These are phyloP conservation scores for Lasaia peninsularis DNA, from an alignment of 1,140 invertebrate genomes.

Conservation along the genomic window DNA sequence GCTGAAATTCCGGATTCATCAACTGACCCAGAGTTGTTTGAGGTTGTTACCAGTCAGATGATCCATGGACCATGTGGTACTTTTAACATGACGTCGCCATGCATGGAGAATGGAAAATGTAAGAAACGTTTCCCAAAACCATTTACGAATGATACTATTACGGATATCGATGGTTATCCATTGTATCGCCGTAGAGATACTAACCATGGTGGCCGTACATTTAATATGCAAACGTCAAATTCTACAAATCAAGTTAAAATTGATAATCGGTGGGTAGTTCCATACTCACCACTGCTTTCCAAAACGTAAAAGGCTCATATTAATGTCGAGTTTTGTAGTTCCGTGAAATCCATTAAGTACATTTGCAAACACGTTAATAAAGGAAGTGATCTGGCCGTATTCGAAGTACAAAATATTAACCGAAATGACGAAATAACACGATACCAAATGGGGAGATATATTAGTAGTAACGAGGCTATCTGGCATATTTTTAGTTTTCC, in stretches of 20 bases:
- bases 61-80: conserved; percentile 21
- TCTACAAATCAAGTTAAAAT: too few species aligned
- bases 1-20: conserved; percentile 20
- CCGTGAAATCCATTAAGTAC: too few species aligned
- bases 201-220: too few species aligned
- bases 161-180: conserved; percentile 14
- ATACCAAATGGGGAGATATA: conserved; percentile 21
- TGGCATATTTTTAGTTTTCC: conserved; percentile 23
- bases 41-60: conserved; percentile 24
- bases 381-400: not conserved
- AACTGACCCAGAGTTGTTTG: conserved; percentile 17
- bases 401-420: not conserved
- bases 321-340: too few species aligned
- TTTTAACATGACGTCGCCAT: conserved; percentile 13
- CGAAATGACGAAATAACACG: conserved; percentile 7
- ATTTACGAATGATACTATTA: conserved; percentile 3
- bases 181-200: too few species aligned
- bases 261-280: too few species aligned
- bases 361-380: not conserved
- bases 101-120: not conserved
- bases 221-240: too few species aligned
- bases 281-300: not conserved
- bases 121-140: conserved; percentile 2
- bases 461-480: conserved; percentile 25
- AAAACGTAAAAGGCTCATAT: not conserved